Base-by-base conservation (phyloP, 2,888 invertebrate species). In the Criorhina ranunculi region DNA sequence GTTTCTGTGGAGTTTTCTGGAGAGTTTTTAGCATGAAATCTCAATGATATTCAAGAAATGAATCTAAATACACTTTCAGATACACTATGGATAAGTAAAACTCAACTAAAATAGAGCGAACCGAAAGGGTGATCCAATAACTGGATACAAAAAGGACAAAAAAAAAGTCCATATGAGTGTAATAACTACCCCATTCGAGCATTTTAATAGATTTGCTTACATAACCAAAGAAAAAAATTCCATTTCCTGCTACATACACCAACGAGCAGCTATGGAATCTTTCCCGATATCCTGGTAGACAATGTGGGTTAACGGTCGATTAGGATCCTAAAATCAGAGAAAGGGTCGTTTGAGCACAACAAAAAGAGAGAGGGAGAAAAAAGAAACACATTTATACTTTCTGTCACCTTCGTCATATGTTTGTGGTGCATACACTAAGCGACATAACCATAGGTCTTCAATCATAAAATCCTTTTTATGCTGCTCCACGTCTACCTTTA, bases 301-400 rank as follows among this genome's bases (percentile, higher is more conserved):
- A 35, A 69, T 69, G 57, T 69, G 35, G 55, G 69, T 46, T 69
- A 69, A 55, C 55, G 57, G 55, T 69, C 69, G 69, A 69, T 69
- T 69, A 69, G 57, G 69, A 69, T 57, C 19, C 69, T 57, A 44
- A 69, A 57, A 44, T 44, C 69, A 55, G 35, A 12, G 57, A 69
- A 57, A 24, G 42, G 57, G 57, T 17, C 29, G 6, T 60, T 42
- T 15, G 9, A 35, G 55, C 55, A 17, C 55, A 55, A 11, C 35
- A 29, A 49, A n/a, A 24, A 24, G 24, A 24, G 24, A 24, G 4
- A 24, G 4, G 4, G 24, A 24, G 4, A 24, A 24, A 24, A 4
- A 24, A n/a, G 1, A n/a, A 19, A 24, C 6, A 17, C 15, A 11
- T 9, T 17, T 3, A 29, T 49, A 29, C 24, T n/a, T 49, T 29